These are phyloP conservation scores for Saguinus midas DNA, from an alignment of 2,113 vertebrate genomes.

Conservation along the genomic window DNA sequence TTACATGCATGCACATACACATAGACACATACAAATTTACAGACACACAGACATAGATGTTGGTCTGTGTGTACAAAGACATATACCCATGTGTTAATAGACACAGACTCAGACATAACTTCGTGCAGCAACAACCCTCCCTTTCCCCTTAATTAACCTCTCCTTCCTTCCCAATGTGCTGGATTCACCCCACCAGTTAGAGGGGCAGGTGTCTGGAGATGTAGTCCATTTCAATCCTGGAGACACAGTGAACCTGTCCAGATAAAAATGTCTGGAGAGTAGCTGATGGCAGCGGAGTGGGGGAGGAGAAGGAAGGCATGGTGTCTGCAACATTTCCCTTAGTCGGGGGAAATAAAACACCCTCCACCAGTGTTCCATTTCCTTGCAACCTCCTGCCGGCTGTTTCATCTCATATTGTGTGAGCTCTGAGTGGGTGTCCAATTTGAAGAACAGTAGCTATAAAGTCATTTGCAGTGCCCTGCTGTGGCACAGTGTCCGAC, in stretches of 20 bases:
- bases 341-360: background rate
- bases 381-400: constrained; percentile 70
- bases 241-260: background rate
- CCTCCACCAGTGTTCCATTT: constrained; percentile 66
- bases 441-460: constrained; percentile 80
- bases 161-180: background rate
- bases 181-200: background rate
- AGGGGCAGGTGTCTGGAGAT: constrained; percentile 25
- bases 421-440: constrained; percentile 78
- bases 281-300: background rate
- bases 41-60: background rate
- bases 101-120: background rate
- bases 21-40: background rate
- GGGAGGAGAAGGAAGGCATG: background rate
- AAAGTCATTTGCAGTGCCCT: constrained; percentile 78
- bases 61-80: background rate
- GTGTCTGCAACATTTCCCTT: constrained; percentile 58
- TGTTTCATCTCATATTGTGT: constrained; percentile 79
- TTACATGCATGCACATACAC: background rate
- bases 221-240: constrained; percentile 21
- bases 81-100: too few species aligned
- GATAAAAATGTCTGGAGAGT: background rate
- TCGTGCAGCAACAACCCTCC: background rate
- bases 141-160: background rate
- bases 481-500: constrained; percentile 63